Base-by-base conservation (phyloP, 2,113 vertebrate genomes). In the Petrocephalus zakoni region DNA sequence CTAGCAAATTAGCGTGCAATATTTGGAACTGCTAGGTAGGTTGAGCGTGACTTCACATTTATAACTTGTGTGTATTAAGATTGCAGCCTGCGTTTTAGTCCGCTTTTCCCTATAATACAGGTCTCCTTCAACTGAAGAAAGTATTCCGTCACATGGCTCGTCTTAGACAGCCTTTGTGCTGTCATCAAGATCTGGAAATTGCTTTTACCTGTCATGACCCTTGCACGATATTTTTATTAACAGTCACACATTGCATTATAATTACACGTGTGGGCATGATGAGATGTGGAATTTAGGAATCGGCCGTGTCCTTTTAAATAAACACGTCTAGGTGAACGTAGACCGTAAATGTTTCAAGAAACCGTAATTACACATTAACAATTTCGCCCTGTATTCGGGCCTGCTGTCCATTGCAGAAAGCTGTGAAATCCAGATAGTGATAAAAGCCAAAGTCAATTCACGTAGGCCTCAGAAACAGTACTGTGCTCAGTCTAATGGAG, bases 361-460 rank as follows among this genome's bases (percentile, higher is more conserved):
- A 92, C 88, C 47, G 86, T 89, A 89, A 92, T 89, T 90, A 53
- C 89, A 72, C 90, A 90, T 92, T 91, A 91, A 91, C 90, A 90
- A 89, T 85, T 91, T 92, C 53, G 86, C 88, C 52, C 34, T 75
- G 49, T 29, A 29, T 75, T 42, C 83, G 56, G 82, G 51, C 25
- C 46, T 53, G 85, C 75, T 86, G 88, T 87, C 89, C 88, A 88
- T 75, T 88, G 78, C 87, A 91, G 91, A 87, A 68, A 68, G 89
- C 87, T 87, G 89, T 84, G 90, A 89, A 90, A 91, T 88, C 88
- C 89, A 91, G 86, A 88, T 90, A 87, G 29, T 58, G 47, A 53
- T 19, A 53, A 13, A 78, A 90, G 92, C 93, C 93, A 93, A 94
- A 90, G 90, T 58, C 91, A 93, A 94, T 93, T 90, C 88, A 89